Base-by-base conservation (phyloP, 2,797 vertebrate species). In the Notamacropus eugenii region DNA sequence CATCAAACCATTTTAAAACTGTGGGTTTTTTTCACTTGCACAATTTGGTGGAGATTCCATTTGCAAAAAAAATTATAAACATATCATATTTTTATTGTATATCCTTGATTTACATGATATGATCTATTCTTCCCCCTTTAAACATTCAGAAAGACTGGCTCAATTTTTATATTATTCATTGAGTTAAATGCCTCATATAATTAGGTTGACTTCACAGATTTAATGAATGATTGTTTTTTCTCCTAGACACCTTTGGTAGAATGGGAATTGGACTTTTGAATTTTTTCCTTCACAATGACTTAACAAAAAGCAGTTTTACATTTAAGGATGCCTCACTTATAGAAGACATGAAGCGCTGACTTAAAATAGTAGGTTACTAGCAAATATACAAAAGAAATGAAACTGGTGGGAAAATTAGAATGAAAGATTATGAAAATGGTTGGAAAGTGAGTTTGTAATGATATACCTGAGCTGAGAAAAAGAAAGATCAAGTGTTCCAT, bases 401-500 rank as follows among this genome's bases (percentile, higher is more conserved):
- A 94, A 91, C 24, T 74, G 31, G 1, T 90, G 59, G 34, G 59
- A 94, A 91, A 58, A 94, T n/a, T 54, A 55, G 50, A 93, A 62
- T 57, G 59, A 54, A 59, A 93, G 90, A 54, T 52, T 94, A 74
- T 97, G 8, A 92, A 82, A 54, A 54, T 0, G 1, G 9, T 12
- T 29, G 40, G 90, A 92, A 52, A 90, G 54, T 94, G 58, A 94
- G 6, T 67, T 40, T 74, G 14, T 74, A 40, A 74, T 8, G 10
- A 40, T 40, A 74, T 22, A 27, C 4, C 19, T 91, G 10, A 1
- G 28, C 28, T 67, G 29, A 94, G 82, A 31, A 40, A 11, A 50
- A 62, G 57, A 94, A 93, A 95, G 2, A n/a, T 54, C 93, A n/a
- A n/a, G n/a, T n/a, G n/a, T n/a, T n/a, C n/a, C 54, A 92, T 93